A percentile compares a stretch with the other conserved stretches of the same genome.
Conservation (phyloP, 30 jellyfish, hydroid and myxozoan species). For the Hydractinia symbiolongicarpus region DNA sequence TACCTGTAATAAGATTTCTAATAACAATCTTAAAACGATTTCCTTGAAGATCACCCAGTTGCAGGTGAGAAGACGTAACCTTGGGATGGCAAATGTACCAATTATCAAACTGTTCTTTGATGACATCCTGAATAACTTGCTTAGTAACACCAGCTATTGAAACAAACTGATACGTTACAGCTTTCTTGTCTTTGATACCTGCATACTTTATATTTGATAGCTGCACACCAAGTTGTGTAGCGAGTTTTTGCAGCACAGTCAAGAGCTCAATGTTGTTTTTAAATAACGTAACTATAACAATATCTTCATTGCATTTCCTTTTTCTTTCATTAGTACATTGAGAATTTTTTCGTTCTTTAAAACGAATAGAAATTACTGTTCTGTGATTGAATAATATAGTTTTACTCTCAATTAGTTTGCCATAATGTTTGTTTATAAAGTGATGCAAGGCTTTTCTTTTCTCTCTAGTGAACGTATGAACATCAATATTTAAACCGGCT, state of each 20-base stretch:
- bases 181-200: constrained; percentile 76
- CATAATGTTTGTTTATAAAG: constrained; percentile 34
- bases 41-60: constrained; percentile 41
- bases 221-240: constrained; percentile 31
- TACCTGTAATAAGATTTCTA: constrained; percentile 2
- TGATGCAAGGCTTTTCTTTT: constrained; percentile 47
- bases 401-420: constrained; percentile 51
- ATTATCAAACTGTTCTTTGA: background rate
- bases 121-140: constrained; percentile 19
- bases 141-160: constrained; percentile 20
- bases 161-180: constrained; percentile 50
- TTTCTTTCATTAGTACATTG: background rate
- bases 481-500: background rate
- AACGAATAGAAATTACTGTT: background rate
- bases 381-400: constrained; percentile 33
- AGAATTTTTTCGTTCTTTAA: background rate
- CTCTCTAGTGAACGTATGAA: constrained; percentile 16
- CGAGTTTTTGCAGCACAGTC: constrained; percentile 36
- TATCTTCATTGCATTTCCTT: background rate
- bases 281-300: constrained; percentile 28
- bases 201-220: constrained; percentile 45
- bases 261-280: constrained; percentile 49
- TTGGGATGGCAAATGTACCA: constrained; percentile 21
- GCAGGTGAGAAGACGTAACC: constrained; percentile 7
- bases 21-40: constrained; percentile 19